Base-by-base conservation (phyloP, 2,888 invertebrate genomes). In the Folsomia manolachei region DNA sequence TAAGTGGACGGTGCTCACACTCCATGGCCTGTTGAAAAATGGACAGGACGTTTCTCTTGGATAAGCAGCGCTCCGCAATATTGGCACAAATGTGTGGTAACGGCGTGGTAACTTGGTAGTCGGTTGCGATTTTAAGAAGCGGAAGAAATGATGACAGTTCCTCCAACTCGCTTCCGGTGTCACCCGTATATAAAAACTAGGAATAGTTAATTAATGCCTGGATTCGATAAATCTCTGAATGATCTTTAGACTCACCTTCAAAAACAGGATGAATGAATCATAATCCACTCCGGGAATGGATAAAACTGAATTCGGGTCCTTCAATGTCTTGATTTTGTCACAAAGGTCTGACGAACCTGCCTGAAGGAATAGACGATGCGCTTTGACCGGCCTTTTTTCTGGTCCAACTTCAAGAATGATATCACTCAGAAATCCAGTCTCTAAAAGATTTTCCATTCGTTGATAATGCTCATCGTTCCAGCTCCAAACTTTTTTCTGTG, bases 381-480 rank as follows among this genome's bases (percentile, higher is more conserved):
- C 60, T 21, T 60, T 60, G 4, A 60, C 7, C 23, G n/a, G n/a
- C 23, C 19, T 60, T n/a, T 60, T 60, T 60, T 60, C 9, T 9
- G 7, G 60, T 60, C 60, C 60, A n/a, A 60, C 60, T n/a, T 19
- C 60, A n/a, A 60, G 60, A n/a, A 21, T n/a, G 7, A 60, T 21
- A 60, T 60, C 60, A 7, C 19, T 19, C 23, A 60, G 60, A 60
- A 60, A 60, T 60, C 60, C 60, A 60, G 60, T 60, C 4, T 60
- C 60, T n/a, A 60, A 60, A n/a, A 60, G 23, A 60, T 60, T n/a
- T n/a, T 19, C 19, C 60, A 60, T 60, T n/a, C 60, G n/a, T 4
- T 9, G n/a, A 4, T 60, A 7, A n/a, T 60, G 60, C 4, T n/a
- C 23, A 4, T 60, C n/a, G 23, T 60, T n/a, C 60, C 60, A 39